Evolutionary conservation across 2,888 invertebrate species (phyloP).

Genomic region (Phengaris arion): DNA sequence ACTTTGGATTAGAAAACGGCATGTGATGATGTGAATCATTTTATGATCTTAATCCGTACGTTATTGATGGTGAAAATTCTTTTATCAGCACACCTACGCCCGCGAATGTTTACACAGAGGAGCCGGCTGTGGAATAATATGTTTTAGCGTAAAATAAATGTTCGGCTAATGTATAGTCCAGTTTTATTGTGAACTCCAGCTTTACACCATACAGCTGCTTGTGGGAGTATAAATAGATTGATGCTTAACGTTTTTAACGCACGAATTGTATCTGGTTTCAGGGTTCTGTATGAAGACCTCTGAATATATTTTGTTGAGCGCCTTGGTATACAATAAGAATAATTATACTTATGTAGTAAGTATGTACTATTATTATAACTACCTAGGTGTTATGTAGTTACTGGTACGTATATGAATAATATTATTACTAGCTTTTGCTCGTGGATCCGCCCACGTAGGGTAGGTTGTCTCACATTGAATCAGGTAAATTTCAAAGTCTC

Average conservation of each 20-base stretch:
- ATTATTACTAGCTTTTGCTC: no score
- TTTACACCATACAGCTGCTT: slow-evolving; percentile 74
- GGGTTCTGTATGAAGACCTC: not conserved
- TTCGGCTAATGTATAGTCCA: slow-evolving; percentile 56
- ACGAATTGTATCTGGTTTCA: not conserved
- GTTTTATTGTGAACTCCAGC: slow-evolving; percentile 66
- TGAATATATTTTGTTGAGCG: not conserved
- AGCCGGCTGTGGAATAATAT: slow-evolving; percentile 54
- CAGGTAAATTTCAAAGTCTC: no score
- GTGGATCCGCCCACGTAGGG: no score
- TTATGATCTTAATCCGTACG: slow-evolving; percentile 40
- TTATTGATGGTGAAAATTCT: slow-evolving; percentile 49
- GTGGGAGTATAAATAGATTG: slow-evolving; percentile 69
- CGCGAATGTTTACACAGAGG: slow-evolving; percentile 66
- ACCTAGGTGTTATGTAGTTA: no score
- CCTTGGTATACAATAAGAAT: no score
- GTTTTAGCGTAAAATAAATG: slow-evolving; percentile 66
- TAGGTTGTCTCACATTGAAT: no score
- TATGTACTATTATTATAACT: no score
- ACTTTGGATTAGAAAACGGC: no score
- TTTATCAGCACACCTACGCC: slow-evolving; percentile 61
- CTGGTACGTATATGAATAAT: no score
- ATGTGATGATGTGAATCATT: not conserved
- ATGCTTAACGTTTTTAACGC: slow-evolving; percentile 33
- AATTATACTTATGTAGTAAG: no score